Evolutionary conservation across 1,140 invertebrate species (phyloP).

Genomic region (Drosophila santomea): DNA sequence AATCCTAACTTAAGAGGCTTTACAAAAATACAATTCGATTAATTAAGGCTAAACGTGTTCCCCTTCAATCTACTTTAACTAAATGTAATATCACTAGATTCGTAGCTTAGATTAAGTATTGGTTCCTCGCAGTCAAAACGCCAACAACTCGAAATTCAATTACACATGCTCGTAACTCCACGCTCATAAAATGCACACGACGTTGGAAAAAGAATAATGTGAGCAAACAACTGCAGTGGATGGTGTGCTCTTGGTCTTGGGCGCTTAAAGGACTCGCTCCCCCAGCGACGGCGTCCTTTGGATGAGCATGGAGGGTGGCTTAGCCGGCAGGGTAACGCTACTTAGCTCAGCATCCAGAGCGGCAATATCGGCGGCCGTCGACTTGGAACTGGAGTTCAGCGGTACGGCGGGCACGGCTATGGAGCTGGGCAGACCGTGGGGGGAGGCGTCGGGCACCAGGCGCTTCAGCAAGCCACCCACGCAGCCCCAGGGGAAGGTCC

Average conservation of each 20-base stretch:
- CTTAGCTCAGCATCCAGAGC: slow-evolving; percentile 67
- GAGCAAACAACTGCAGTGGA: slow-evolving; percentile 19
- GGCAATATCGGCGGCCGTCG: slow-evolving; percentile 59
- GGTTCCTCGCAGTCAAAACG: slow-evolving; percentile 51
- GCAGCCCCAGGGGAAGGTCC: slow-evolving; percentile 89
- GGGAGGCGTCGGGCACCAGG: slow-evolving; percentile 88
- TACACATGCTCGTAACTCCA: slow-evolving; percentile 69
- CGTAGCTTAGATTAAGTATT: slow-evolving; percentile 76
- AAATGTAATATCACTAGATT: slow-evolving; percentile 84
- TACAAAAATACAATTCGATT: slow-evolving; percentile 68
- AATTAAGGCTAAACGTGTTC: slow-evolving; percentile 63
- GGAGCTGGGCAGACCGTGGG: slow-evolving; percentile 81
- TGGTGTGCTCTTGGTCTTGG: neutral
- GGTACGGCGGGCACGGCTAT: slow-evolving; percentile 21
- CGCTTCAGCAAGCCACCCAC: slow-evolving; percentile 87
- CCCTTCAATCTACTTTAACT: slow-evolving; percentile 60
- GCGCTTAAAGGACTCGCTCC: slow-evolving; percentile 77
- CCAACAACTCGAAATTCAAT: slow-evolving; percentile 83
- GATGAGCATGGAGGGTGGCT: slow-evolving; percentile 81
- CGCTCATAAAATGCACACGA: slow-evolving; percentile 61
- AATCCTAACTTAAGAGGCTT: slow-evolving; percentile 30
- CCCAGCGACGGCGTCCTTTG: slow-evolving; percentile 82
- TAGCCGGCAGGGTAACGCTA: slow-evolving; percentile 67
- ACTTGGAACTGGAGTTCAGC: slow-evolving; percentile 19
- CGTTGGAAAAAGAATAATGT: slow-evolving; percentile 34